Percentiles rank a stretch among this genome's conserved stretches.
These are phyloP conservation scores for Syngnathus scovelli DNA, from an alignment of 2,113 vertebrate genomes.

Conservation along the genomic window DNA sequence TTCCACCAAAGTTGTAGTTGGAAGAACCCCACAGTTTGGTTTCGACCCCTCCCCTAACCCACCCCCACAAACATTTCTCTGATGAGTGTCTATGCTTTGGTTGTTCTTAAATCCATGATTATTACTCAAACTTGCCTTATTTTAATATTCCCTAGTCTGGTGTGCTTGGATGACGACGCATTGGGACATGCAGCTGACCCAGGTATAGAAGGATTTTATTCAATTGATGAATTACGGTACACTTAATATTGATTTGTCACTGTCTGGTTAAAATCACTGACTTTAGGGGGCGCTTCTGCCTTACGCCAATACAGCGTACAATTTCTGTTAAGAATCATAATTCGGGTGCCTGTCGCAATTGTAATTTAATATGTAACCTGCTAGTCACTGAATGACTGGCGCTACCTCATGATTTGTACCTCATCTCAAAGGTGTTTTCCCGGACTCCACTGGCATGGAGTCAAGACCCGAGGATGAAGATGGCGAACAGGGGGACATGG, in stretches of 20 bases:
- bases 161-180: constrained; percentile 72
- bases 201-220: constrained; percentile 53
- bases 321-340: background rate
- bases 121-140: background rate
- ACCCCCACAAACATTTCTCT: background rate
- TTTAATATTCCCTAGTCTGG: constrained; percentile 56
- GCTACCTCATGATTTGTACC: background rate
- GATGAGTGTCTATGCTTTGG: background rate
- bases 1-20: too few species aligned
- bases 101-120: constrained; percentile 27
- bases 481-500: constrained; percentile 72
- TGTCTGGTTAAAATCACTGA: background rate
- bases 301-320: background rate
- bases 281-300: background rate
- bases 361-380: too few species aligned
- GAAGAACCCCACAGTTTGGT: too few species aligned
- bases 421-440: constrained; percentile 21
- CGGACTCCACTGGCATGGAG: constrained; percentile 13
- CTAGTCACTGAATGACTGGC: too few species aligned
- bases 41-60: too few species aligned
- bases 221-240: constrained; percentile 1
- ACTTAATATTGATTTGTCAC: background rate
- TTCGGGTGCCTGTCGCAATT: background rate
- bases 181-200: constrained; percentile 40
- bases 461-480: constrained; percentile 60